These are phyloP conservation scores for Antechinus flavipes DNA, from an alignment of 2,113 vertebrate genomes.

Conservation along the genomic window DNA sequence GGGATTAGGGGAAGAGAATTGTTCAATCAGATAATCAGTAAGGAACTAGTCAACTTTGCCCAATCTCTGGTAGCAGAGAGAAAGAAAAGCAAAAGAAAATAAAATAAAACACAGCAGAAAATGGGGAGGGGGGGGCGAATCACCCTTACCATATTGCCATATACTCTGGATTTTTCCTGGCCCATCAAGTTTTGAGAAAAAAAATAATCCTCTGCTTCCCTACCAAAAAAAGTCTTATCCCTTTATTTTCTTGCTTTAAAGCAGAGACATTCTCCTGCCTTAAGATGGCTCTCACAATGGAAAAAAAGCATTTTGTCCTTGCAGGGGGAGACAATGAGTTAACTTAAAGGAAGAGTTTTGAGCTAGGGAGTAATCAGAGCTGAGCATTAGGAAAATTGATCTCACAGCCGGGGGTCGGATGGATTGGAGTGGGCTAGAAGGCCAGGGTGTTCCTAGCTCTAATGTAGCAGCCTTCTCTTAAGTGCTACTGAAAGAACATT, in stretches of 20 bases:
- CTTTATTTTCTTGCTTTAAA: not conserved
- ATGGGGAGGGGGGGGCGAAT: not conserved
- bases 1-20: not conserved
- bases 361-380: not conserved
- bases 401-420: not conserved
- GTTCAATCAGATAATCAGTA: not conserved
- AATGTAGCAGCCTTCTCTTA: not conserved
- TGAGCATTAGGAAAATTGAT: not conserved
- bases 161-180: not conserved
- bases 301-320: not conserved
- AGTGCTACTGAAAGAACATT: not conserved
- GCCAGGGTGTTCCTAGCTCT: not conserved
- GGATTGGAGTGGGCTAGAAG: not conserved
- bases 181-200: not conserved
- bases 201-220: not conserved
- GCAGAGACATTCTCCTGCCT: not conserved
- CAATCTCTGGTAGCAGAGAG: not conserved
- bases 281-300: not conserved
- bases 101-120: not conserved
- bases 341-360: not conserved
- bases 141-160: not conserved
- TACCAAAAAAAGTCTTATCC: slow-evolving; percentile 22
- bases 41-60: not conserved
- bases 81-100: not conserved
- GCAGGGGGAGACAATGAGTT: not conserved